Conservation (phyloP, 2,113 vertebrate species). For the Chinchilla lanigera region DNA sequence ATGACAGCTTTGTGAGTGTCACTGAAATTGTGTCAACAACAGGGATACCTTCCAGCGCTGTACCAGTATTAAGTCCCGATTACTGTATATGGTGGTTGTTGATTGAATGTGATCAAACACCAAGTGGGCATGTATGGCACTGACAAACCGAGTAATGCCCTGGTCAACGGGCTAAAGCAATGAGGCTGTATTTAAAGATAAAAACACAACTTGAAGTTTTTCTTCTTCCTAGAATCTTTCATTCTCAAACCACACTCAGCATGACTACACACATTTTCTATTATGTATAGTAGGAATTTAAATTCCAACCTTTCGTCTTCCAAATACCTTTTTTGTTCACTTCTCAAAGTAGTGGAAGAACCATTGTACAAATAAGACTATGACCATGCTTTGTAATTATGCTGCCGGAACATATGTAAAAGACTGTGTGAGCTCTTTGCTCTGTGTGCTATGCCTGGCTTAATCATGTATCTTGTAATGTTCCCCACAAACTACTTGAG, state of each 20-base stretch:
- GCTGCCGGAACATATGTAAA: not conserved
- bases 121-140: not conserved
- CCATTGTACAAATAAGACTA: not conserved
- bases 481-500: not conserved
- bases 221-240: not conserved
- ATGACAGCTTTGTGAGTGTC: not conserved
- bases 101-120: not conserved
- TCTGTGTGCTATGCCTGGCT: too few relatives aligned
- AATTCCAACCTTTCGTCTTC: not conserved
- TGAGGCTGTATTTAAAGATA: not conserved
- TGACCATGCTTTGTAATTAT: not conserved
- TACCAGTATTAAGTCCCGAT: too few relatives aligned
- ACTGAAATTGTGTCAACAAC: not conserved
- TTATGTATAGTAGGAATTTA: not conserved
- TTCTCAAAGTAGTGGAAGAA: not conserved
- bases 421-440: not conserved
- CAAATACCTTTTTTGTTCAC: not conserved
- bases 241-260: not conserved
- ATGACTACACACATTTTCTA: not conserved
- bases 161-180: not conserved
- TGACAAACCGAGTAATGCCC: not conserved
- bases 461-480: not conserved
- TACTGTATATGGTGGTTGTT: not conserved
- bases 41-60: not conserved
- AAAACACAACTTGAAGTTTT: not conserved